Evolutionary conservation across 92 coral and sea anemone species (phyloP).

Genomic region (Phenganax stokvisi): DNA sequence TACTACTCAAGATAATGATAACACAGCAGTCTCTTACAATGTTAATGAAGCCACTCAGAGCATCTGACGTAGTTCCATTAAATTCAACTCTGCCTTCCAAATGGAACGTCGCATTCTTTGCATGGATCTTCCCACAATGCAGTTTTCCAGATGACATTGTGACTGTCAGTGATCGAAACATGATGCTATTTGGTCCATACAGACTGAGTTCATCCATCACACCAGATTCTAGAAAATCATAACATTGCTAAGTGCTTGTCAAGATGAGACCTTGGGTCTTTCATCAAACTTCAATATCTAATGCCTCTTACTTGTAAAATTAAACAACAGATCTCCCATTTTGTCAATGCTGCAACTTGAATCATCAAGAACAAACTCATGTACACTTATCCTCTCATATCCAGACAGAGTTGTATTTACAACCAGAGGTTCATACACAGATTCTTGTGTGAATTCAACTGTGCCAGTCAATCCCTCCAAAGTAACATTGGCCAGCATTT

Average conservation of each 20-base stretch:
- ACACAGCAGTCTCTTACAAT: constrained; percentile 53
- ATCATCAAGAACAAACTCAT: not conserved
- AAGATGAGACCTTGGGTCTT: not conserved
- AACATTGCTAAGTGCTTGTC: not conserved
- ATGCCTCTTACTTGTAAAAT: not conserved
- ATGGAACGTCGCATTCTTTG: constrained; percentile 25
- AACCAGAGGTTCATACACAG: constrained; percentile 71
- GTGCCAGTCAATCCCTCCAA: constrained; percentile 54
- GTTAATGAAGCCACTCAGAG: constrained; percentile 55
- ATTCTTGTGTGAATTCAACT: constrained; percentile 60
- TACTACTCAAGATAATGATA: not conserved
- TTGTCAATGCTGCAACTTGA: not conserved
- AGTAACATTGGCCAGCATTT: constrained; percentile 44
- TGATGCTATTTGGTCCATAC: constrained; percentile 74
- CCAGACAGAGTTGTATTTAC: constrained; percentile 42
- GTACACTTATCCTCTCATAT: not conserved
- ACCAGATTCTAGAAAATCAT: not conserved
- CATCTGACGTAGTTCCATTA: constrained; percentile 51
- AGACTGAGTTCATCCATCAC: constrained; percentile 52
- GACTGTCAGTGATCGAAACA: constrained; percentile 67
- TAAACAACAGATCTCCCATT: not conserved
- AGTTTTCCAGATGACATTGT: constrained; percentile 44
- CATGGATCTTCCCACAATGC: constrained; percentile 46
- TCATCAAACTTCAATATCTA: not conserved
- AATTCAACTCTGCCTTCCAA: constrained; percentile 54